Base-by-base conservation (phyloP, 1,140 invertebrate species). In the Nasonia vitripennis region DNA sequence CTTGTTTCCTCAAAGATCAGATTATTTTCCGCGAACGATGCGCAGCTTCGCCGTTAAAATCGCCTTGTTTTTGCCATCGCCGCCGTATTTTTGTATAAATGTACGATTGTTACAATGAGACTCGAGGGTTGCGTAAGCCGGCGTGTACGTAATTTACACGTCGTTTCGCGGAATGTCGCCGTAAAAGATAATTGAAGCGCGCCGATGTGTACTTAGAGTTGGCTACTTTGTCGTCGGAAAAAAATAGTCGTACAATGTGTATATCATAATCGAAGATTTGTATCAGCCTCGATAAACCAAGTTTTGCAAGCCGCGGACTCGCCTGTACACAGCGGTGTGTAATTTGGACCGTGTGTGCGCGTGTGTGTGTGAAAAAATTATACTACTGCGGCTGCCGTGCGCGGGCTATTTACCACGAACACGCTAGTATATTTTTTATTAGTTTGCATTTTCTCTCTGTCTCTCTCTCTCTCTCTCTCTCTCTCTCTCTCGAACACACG, bases 381-480 rank as follows among this genome's bases (percentile, higher is more conserved):
- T 34, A 34, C 68, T 34, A 71, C 23, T 71, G 68, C 68, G 27
- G 68, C 27, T 12, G 68, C 68, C 23, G 27, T n/a, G 27, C 68
- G 23, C 68, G 37, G 37, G 23, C 55, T 83, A 77, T 83, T 83
- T 83, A 77, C 74, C 81, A 41, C 27, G 55, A 77, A 83, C 62
- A 77, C 20, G 55, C 73, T 83, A 83, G 74, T 45, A 77, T 77
- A 77, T 27, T 68, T 78, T 78, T 83, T 83, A 83, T 77, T 77
- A 48, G 81, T 77, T 77, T 77, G 48, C 74, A 37, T 75, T 83
- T 77, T 68, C 51, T 68, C 55, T 75, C 3, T 7, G 0, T 14
- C 23, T 75, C 20, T 71, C 55, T 62, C 48, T 75, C 23, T 75
- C 20, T 71, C 55, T 62, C 48, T 75, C 55, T 62, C 55, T 75